phyloP scores from a whole-genome alignment of 2,113 vertebrate genomes.

The Aspidoscelis tigris region DNA sequence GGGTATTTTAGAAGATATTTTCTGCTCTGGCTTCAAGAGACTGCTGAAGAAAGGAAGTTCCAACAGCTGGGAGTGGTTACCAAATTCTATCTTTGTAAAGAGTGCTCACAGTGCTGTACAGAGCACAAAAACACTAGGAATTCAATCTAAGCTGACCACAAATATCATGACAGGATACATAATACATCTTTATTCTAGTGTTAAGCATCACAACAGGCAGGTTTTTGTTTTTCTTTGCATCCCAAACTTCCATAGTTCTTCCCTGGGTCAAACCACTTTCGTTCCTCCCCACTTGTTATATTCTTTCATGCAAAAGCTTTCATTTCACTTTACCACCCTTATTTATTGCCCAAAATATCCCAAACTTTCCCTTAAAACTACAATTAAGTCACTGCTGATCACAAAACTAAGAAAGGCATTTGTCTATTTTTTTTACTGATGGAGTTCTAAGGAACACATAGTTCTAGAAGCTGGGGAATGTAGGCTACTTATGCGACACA shows the following conservation, averaged over 20 bases:
- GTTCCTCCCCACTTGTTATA: background rate
- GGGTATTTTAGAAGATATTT: background rate
- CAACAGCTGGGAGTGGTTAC: background rate
- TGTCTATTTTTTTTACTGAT: background rate
- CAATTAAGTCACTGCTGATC: background rate
- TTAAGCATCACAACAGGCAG: background rate
- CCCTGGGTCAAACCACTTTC: background rate
- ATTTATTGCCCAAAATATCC: background rate
- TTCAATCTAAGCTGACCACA: conserved; percentile 2
- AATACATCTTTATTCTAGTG: background rate
- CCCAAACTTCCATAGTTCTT: background rate
- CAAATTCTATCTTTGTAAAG: conserved; percentile 1
- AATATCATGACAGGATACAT: conserved; percentile 5
- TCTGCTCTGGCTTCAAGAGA: background rate
- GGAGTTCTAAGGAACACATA: background rate
- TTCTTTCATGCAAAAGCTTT: background rate
- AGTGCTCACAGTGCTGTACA: background rate
- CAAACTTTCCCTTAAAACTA: background rate
- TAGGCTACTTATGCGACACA: background rate
- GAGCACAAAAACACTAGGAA: background rate
- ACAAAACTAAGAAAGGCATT: background rate
- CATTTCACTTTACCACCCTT: background rate
- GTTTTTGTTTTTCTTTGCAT: background rate
- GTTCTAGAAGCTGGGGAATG: background rate
- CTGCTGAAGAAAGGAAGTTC: conserved; percentile 1